Evolutionary conservation across 2,797 vertebrate species (phyloP), one percentile per base, ranked within the genome.

Genomic region (Caiman crocodilus): DNA sequence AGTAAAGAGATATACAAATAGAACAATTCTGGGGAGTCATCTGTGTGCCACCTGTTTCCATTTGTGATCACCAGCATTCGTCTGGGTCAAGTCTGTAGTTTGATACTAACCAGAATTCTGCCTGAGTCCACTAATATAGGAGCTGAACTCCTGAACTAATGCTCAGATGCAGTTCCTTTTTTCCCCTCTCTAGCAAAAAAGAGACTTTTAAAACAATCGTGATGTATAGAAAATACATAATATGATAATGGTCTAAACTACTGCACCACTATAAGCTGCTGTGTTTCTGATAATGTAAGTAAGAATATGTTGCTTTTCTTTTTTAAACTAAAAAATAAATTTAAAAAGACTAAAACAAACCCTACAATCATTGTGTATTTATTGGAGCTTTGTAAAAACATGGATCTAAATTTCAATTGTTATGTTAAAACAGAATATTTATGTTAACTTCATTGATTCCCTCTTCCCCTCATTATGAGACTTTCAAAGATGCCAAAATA

Each of bases 1-100:
- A 42, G 32, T n/a, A n/a, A n/a, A n/a, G n/a, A n/a, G n/a, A n/a
- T n/a, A n/a, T n/a, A n/a, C n/a, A n/a, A n/a, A n/a, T n/a, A 79
- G 4, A 1, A 0, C 0, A 4, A 67, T 82, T 73, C 67, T 86
- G 60, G 2, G 18, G 42, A 60, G 8, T 63, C 26, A 60, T 13
- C 50, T 75, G 28, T 75, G 81, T 85, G 15, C 7, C 14, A 90
- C 28, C 15, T 5, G 5, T 4, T 57, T 20, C 7, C 14, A 4
- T 85, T 71, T n/a, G 42, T 82, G 85, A 87, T 58, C 30, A 69
- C 10, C 10, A 71, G 89, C 76, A 25, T 3, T 17, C 26, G 11
- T 6, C 42, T 76, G 28, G 56, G 57, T 2, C 1, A 28, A 0
- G 21, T 58, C 18, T 76, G 35, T 16, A 80, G 74, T 1, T 23